Evolutionary conservation across 2,888 invertebrate species (phyloP), one percentile per base, ranked within the genome.

Genomic region (Metellina segmentata): DNA sequence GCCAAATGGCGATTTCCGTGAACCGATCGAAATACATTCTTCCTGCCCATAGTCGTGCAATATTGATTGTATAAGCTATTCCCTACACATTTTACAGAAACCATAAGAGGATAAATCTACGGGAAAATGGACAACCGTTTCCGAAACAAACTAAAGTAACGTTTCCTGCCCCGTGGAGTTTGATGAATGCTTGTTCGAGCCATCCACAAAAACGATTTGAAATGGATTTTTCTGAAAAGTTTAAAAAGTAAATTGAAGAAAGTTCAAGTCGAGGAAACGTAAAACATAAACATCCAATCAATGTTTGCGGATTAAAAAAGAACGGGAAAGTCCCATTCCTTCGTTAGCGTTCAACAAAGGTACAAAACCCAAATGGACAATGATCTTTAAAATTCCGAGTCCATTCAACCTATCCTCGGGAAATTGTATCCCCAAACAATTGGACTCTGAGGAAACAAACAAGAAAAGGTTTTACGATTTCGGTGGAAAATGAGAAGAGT

Each of bases 11-110:
- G 51, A 85, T 85, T 85, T 81, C 49, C 74, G 51, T 74, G 52
- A 19, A 85, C n/a, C 85, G 75, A 75, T 74, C 53, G 52, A 71
- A 85, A 85, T 75, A 61, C 48, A 48, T 70, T 61, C 48, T 74
- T 48, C 16, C 48, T 53, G 61, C 34, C 61, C 74, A 85, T 75
- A 75, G 85, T 61, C 34, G 74, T 85, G 53, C 75, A 53, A 19
- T 75, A 75, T 85, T 85, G 85, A 85, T 85, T 85, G 74, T 74
- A 85, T 75, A 74, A 85, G 85, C 74, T 75, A 53, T 72, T 85
- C 72, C 53, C 72, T 48, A 61, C 16, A 16, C 61, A 8, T 16
- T 61, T 61, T 11, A 61, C 9, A 61, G 61, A 16, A 61, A 61
- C 61, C 61, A 61, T 61, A 61, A 61, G 61, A 13, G 34, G 61